Conservation (phyloP, 2,113 vertebrate genomes). For the Fukomys damarensis region DNA sequence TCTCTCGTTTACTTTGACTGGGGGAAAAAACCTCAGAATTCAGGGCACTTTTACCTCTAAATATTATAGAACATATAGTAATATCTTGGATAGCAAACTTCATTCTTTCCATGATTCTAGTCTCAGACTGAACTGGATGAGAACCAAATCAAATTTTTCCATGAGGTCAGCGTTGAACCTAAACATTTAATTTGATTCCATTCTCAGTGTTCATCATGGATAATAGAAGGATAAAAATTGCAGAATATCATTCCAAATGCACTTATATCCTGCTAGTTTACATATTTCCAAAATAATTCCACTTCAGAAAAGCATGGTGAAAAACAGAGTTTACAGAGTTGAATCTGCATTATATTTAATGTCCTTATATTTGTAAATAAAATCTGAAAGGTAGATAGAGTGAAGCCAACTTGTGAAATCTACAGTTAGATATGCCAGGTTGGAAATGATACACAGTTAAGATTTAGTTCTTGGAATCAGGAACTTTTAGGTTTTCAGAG, state of each 20-base stretch:
- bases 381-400: background rate
- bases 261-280: background rate
- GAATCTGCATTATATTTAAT: background rate
- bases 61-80: background rate
- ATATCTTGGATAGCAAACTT: background rate
- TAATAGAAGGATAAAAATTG: background rate
- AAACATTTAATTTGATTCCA: background rate
- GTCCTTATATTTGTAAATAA: conserved; percentile 15
- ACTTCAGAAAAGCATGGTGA: background rate
- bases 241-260: background rate
- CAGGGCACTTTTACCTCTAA: background rate
- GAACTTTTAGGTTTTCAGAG: background rate
- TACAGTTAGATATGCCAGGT: background rate
- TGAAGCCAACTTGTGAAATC: background rate
- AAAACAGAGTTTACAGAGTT: background rate
- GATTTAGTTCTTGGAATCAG: background rate
- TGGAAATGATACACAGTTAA: background rate
- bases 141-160: background rate
- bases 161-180: background rate
- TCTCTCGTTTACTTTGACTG: background rate
- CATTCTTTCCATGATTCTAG: background rate
- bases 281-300: background rate
- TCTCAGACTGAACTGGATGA: background rate
- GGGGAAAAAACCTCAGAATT: background rate
- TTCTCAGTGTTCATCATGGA: background rate